These are phyloP conservation scores for Prenolepis imparis DNA, from an alignment of 2,888 invertebrate genomes.

Conservation along the genomic window DNA sequence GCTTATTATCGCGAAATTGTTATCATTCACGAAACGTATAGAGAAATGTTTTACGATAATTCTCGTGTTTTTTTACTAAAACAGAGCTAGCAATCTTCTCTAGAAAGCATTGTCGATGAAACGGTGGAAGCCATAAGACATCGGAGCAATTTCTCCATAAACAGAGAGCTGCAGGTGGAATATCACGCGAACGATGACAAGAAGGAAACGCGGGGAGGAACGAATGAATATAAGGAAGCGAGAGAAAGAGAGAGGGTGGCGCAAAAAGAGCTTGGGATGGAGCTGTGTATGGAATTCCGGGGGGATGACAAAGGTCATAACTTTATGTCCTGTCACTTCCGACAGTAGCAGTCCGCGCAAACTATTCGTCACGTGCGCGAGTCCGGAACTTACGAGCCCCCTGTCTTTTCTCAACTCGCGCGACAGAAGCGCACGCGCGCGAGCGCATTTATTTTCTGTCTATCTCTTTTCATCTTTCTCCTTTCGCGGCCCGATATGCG, in stretches of 20 bases:
- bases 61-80: neutral
- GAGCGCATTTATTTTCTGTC: neutral
- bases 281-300: conserved; percentile 57
- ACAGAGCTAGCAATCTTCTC: neutral
- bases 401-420: conserved; percentile 25
- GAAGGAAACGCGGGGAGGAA: neutral
- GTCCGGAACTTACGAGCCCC: conserved; percentile 50
- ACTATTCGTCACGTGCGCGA: conserved; percentile 69
- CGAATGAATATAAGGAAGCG: neutral
- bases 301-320: conserved; percentile 66
- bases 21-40: neutral
- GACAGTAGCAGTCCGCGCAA: conserved; percentile 57
- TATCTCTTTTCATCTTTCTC: neutral
- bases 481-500: neutral
- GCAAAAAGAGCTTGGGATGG: conserved; percentile 17
- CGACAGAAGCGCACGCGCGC: conserved; percentile 46
- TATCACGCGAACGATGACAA: conserved; percentile 16
- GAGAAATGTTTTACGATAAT: neutral
- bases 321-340: conserved; percentile 71
- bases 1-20: neutral
- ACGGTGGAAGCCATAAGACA: conserved; percentile 13
- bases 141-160: conserved; percentile 22
- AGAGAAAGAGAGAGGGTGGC: neutral
- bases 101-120: neutral
- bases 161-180: neutral